Evolutionary conservation across 2,797 vertebrate genomes (phyloP).

Genomic region (Chloroceryle amazona): DNA sequence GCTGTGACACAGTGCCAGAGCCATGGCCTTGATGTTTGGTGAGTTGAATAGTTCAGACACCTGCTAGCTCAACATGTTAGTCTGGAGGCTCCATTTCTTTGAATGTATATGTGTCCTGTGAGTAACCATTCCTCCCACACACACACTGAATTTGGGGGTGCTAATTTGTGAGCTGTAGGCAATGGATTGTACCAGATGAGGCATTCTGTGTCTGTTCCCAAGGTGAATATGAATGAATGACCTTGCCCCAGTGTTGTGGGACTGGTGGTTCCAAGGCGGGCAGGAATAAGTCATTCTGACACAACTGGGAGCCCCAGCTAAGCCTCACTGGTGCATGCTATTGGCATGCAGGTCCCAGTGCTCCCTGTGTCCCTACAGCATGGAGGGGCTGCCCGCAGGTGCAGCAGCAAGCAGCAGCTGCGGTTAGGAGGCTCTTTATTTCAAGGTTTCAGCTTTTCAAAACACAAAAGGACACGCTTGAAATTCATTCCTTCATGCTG

Average conservation of each 20-base stretch:
- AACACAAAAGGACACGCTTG: background rate
- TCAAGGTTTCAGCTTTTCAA: background rate
- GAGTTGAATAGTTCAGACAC: background rate
- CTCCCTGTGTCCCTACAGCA: background rate
- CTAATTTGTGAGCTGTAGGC: background rate
- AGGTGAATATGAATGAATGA: background rate
- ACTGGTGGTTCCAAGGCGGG: background rate
- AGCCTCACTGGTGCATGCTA: background rate
- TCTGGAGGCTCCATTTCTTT: background rate
- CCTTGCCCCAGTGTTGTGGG: background rate
- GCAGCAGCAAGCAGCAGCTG: background rate
- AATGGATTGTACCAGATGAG: background rate
- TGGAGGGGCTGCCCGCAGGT: accelerated
- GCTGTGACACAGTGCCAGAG: background rate
- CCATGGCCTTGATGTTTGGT: background rate
- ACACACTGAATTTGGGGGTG: background rate
- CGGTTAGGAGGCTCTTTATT: background rate
- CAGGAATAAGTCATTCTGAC: background rate
- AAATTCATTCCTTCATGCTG: conserved; percentile 16
- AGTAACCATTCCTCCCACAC: background rate
- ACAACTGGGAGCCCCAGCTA: background rate
- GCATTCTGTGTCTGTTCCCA: background rate
- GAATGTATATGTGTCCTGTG: accelerated
- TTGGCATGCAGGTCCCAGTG: accelerated
- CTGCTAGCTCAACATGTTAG: background rate